These are phyloP conservation scores for Xyrichtys novacula DNA, from an alignment of 2,797 vertebrate species.

Conservation along the genomic window DNA sequence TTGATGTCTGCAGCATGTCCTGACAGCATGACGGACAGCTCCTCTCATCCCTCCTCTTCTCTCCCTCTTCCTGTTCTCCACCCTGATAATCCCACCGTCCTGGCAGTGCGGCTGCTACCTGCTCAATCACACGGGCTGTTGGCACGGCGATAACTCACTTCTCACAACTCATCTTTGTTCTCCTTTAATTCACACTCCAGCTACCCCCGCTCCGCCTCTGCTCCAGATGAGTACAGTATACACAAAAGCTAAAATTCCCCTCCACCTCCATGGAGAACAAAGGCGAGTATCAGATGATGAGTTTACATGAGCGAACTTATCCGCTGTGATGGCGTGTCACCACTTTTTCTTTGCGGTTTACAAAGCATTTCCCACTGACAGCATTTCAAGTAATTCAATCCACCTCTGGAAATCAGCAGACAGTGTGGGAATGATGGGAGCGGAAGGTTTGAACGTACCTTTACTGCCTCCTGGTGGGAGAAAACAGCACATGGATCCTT, in stretches of 20 bases:
- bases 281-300: slow-evolving; percentile 66
- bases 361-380: slow-evolving; percentile 43
- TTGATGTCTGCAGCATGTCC: slow-evolving; percentile 74
- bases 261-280: slow-evolving; percentile 60
- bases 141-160: slow-evolving; percentile 55
- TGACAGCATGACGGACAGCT: slow-evolving; percentile 73
- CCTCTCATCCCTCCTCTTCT: slow-evolving; percentile 36
- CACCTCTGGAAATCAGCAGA: slow-evolving; percentile 20
- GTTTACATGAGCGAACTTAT: slow-evolving; percentile 64
- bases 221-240: slow-evolving; percentile 46
- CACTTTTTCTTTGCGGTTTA: slow-evolving; percentile 49
- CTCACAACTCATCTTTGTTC: slow-evolving; percentile 77
- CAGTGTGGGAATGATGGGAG: slow-evolving; percentile 8
- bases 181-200: slow-evolving; percentile 50
- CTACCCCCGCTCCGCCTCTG: slow-evolving; percentile 17
- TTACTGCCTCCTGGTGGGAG: slow-evolving; percentile 46
- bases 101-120: slow-evolving; percentile 54
- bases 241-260: slow-evolving; percentile 70
- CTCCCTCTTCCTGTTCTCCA: slow-evolving; percentile 35
- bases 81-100: slow-evolving; percentile 43
- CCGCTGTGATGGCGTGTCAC: slow-evolving; percentile 52
- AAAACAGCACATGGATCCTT: neutral
- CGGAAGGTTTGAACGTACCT: neutral
- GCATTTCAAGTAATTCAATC: slow-evolving; percentile 53
- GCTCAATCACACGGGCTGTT: slow-evolving; percentile 45